Conservation (phyloP, 2,797 vertebrate genomes). For the Gila robusta region DNA sequence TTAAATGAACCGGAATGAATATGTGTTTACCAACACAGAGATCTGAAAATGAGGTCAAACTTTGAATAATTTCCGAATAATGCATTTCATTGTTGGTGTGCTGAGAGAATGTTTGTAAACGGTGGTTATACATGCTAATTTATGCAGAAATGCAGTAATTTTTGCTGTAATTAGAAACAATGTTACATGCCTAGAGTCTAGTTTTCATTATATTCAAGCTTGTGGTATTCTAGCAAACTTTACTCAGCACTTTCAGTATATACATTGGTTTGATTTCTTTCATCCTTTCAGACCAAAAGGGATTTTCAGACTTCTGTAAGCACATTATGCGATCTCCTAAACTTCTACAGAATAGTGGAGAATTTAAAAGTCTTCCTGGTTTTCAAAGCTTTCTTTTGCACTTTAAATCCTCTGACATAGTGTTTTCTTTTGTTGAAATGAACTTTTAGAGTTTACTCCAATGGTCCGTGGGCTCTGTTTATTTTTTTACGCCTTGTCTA, state of each 20-base stretch:
- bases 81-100: slow-evolving; percentile 13
- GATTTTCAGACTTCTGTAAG: slow-evolving; percentile 15
- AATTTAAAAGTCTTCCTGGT: neutral
- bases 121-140: slow-evolving; percentile 42
- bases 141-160: slow-evolving; percentile 40
- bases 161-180: slow-evolving; percentile 31
- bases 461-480: slow-evolving; percentile 7
- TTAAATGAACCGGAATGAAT: neutral
- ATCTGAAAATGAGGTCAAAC: slow-evolving; percentile 18
- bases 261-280: neutral
- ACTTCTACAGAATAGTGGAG: neutral
- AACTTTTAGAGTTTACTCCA: neutral
- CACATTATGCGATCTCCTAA: neutral
- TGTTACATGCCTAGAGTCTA: neutral
- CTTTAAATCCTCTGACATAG: neutral
- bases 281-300: neutral
- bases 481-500: slow-evolving; percentile 37
- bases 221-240: slow-evolving; percentile 1
- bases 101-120: neutral
- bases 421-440: neutral
- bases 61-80: slow-evolving; percentile 5
- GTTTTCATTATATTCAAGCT: neutral
- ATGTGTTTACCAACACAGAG: slow-evolving; percentile 26
- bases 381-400: neutral
- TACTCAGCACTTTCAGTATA: slow-evolving; percentile 15